These are phyloP conservation scores for Hemibagrus wyckioides DNA, from an alignment of 2,113 vertebrate species.

Conservation along the genomic window DNA sequence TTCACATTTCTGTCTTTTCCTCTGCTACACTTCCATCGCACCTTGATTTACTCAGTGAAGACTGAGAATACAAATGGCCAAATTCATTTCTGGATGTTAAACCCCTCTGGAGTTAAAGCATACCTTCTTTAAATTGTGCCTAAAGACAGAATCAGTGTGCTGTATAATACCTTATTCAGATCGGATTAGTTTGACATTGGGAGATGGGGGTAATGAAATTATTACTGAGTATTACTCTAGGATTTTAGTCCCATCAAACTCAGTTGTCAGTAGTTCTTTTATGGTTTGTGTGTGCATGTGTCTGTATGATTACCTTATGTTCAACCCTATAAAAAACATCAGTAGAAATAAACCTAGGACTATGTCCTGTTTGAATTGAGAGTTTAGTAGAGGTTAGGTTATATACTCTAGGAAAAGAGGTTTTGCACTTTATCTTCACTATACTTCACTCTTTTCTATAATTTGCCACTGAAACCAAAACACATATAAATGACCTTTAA, in stretches of 20 bases:
- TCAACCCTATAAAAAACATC: not conserved
- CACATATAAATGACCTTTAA: not conserved
- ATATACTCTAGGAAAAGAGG: not conserved
- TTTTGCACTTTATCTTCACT: not conserved
- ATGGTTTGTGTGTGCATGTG: not conserved
- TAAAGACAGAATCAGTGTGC: not conserved
- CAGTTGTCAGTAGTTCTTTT: not conserved
- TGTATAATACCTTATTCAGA: not conserved
- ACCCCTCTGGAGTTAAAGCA: not conserved
- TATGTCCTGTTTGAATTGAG: not conserved
- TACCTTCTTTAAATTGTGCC: not conserved
- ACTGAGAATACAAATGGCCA: not conserved
- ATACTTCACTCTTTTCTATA: not conserved
- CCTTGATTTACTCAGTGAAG: conserved; percentile 5
- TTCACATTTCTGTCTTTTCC: conserved; percentile 36
- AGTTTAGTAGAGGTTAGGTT: not conserved
- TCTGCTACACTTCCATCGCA: not conserved
- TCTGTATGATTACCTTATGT: not conserved
- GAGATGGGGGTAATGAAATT: not conserved
- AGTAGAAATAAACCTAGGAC: not conserved
- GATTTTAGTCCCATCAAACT: not conserved
- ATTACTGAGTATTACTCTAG: not conserved
- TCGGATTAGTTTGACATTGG: not conserved
- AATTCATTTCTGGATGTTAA: not conserved
- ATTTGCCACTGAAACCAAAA: not conserved